Evolutionary conservation across 92 coral and sea anemone genomes (phyloP).

Genomic region (Zoanthus sociatus): DNA sequence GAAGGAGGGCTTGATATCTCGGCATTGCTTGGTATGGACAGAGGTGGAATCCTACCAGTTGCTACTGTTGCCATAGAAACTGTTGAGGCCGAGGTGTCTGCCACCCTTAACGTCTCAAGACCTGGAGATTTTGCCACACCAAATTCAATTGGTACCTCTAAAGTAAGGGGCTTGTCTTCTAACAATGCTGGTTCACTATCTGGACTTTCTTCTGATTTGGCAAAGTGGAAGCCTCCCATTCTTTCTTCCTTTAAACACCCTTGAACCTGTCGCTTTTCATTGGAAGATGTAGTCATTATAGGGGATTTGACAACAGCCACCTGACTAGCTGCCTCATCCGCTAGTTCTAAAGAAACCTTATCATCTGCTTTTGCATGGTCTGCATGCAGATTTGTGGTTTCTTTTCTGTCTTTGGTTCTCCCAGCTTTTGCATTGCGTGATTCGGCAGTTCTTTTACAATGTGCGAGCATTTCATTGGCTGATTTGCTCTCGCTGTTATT

Average conservation of each 20-base stretch:
- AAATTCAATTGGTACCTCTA: not conserved
- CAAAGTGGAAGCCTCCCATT: conserved; percentile 42
- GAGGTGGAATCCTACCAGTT: conserved; percentile 65
- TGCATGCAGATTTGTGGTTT: not conserved
- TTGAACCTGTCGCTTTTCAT: not conserved
- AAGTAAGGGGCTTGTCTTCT: conserved; percentile 71
- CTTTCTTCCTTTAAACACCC: conserved; percentile 25
- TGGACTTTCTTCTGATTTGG: conserved; percentile 70
- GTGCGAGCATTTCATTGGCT: conserved; percentile 17
- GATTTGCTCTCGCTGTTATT: not conserved
- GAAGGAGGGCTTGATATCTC: conserved; percentile 9
- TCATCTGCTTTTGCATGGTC: not conserved
- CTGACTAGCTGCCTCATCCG: not conserved
- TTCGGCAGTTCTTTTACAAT: conserved; percentile 12
- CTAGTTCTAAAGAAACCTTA: not conserved
- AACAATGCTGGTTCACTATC: conserved; percentile 81
- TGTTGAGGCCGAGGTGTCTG: not conserved
- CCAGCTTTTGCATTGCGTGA: not conserved
- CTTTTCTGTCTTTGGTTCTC: conserved; percentile 12
- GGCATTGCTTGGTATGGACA: conserved; percentile 57
- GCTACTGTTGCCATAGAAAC: conserved; percentile 53
- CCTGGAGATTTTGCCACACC: conserved; percentile 42
- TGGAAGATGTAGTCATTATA: not conserved
- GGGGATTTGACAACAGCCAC: not conserved
- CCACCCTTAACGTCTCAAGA: conserved; percentile 51